phyloP scores from a whole-genome alignment of 2,888 invertebrate species.

The Coleophora flavipennella region DNA sequence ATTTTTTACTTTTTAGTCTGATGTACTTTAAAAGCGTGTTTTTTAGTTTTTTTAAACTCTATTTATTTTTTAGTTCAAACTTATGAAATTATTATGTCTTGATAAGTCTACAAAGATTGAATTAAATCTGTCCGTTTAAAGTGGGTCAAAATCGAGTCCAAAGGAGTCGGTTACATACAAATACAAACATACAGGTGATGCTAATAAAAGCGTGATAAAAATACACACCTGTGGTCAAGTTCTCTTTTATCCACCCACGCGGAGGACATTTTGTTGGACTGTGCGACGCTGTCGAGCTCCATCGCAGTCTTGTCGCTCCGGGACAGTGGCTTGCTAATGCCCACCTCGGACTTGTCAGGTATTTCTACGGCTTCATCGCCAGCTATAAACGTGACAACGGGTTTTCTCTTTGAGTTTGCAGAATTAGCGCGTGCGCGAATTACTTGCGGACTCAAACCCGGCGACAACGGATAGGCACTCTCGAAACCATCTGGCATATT shows the following conservation, averaged over 20 bases:
- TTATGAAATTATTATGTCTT: no score
- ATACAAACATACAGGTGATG: no score
- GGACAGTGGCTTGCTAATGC: conserved; percentile 47
- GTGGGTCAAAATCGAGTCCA: no score
- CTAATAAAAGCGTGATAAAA: no score
- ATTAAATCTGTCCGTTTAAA: no score
- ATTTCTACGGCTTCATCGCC: conserved; percentile 59
- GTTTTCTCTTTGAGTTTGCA: conserved; percentile 44
- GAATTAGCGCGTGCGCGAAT: conserved; percentile 75
- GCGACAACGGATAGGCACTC: conserved; percentile 67
- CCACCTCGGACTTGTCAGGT: conserved; percentile 58
- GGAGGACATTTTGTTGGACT: conserved; percentile 56
- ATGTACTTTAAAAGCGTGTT: no score
- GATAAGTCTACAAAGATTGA: no score
- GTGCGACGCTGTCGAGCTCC: conserved; percentile 72
- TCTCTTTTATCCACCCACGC: conserved; percentile 73
- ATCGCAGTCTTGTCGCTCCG: conserved; percentile 57
- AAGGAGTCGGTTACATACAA: no score
- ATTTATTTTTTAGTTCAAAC: no score
- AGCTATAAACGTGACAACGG: conserved; percentile 48
- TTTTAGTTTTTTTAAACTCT: no score
- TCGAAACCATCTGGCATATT: conserved; percentile 75
- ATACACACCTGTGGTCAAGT: conserved; percentile 72
- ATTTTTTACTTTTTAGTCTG: no score
- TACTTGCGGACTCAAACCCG: conserved; percentile 60